These are phyloP conservation scores for Syngnathus acus DNA, from an alignment of 2,797 vertebrate genomes.

Conservation along the genomic window DNA sequence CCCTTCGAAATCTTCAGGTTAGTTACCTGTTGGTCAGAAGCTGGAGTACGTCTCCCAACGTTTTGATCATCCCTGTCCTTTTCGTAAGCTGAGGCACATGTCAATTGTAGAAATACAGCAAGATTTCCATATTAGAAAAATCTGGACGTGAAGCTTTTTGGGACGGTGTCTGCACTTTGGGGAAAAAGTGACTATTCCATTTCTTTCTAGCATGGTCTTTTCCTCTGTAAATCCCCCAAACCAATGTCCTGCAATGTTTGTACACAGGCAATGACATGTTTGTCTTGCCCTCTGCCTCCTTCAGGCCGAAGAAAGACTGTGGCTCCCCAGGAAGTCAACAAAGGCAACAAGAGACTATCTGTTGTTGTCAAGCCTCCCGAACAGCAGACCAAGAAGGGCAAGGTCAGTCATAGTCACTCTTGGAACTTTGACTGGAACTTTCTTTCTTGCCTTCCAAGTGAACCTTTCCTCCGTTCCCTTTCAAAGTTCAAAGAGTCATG, in stretches of 20 bases:
- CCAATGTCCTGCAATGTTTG: too few relatives aligned
- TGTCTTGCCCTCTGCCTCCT: not conserved
- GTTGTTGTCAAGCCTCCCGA: conserved; percentile 72
- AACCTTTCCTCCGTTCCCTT: not conserved
- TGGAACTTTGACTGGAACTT: not conserved
- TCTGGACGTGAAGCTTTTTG: too few relatives aligned
- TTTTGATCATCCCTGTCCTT: too few relatives aligned
- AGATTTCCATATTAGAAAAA: too few relatives aligned
- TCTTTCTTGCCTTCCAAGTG: not conserved
- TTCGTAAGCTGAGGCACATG: too few relatives aligned
- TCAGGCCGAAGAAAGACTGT: conserved; percentile 78
- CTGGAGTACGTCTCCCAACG: too few relatives aligned
- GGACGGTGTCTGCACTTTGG: too few relatives aligned
- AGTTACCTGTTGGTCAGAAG: not conserved
- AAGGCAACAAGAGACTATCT: conserved; percentile 80
- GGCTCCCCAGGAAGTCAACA: conserved; percentile 74
- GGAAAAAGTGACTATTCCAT: too few relatives aligned
- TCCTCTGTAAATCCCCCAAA: too few relatives aligned
- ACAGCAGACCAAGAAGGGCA: conserved; percentile 74
- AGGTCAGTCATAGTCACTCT: conserved; percentile 61
- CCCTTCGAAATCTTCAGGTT: not conserved
- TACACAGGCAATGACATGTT: too few relatives aligned
- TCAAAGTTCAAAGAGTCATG: conserved; percentile 75
- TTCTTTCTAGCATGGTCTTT: too few relatives aligned
- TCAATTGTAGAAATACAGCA: too few relatives aligned